Percentiles rank a stretch among this genome's conserved stretches.
These are phyloP conservation scores for Mesodorylaimus sp. DNA, from an alignment of 2,888 invertebrate genomes.

Conservation along the genomic window DNA sequence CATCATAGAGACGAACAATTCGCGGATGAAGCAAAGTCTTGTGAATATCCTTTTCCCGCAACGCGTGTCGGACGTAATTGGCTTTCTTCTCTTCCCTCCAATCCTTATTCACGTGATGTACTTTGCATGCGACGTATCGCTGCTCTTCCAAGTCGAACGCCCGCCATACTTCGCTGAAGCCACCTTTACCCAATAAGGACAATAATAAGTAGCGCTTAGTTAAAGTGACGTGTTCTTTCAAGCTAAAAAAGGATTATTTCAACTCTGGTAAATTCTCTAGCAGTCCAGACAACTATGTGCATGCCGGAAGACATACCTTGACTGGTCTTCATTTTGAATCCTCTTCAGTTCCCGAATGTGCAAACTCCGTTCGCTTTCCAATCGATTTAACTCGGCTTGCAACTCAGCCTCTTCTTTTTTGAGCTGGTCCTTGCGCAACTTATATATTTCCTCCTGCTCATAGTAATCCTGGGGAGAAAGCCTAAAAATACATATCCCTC, in stretches of 20 bases:
- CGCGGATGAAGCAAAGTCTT: constrained; percentile 95
- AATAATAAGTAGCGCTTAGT: constrained; percentile 78
- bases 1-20: constrained; percentile 94
- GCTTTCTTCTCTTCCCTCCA: constrained; percentile 99
- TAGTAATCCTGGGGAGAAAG: constrained; percentile 56
- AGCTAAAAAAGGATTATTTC: too few species aligned
- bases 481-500: too few species aligned
- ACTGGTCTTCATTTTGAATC: constrained; percentile 95
- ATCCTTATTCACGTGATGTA: constrained; percentile 99
- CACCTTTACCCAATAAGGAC: constrained; percentile 78
- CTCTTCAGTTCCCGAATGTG: constrained; percentile 96
- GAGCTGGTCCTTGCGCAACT: constrained; percentile 82
- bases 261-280: too few species aligned
- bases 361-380: constrained; percentile 88
- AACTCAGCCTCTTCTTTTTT: constrained; percentile 97
- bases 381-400: constrained; percentile 91
- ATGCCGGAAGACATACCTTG: constrained; percentile 35
- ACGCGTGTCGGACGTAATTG: constrained; percentile 98
- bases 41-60: constrained; percentile 98
- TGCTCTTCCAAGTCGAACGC: constrained; percentile 98
- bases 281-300: too few species aligned
- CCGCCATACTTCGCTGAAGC: constrained; percentile 33
- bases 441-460: constrained; percentile 96
- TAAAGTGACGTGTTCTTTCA: constrained; percentile 92
- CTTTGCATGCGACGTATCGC: constrained; percentile 98